Percentiles rank a stretch among this genome's conserved stretches.
Evolutionary conservation across 2,888 invertebrate species (phyloP).

Genomic region (Tenthredo scrophulariae): DNA sequence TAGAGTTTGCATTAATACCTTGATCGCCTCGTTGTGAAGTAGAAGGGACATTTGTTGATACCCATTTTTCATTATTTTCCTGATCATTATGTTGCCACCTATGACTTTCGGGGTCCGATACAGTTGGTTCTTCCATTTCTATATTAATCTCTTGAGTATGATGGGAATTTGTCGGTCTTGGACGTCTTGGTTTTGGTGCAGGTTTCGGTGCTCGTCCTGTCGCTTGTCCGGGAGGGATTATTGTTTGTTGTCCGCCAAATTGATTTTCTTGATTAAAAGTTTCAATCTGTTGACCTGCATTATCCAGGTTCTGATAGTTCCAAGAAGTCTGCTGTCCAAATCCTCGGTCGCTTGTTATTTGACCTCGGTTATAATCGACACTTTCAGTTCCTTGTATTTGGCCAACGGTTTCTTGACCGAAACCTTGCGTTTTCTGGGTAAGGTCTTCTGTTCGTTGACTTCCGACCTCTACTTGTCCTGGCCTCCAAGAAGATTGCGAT

Average conservation of each 20-base stretch:
- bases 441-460: slow-evolving; percentile 55
- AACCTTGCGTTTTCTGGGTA: slow-evolving; percentile 65
- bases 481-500: slow-evolving; percentile 64
- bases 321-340: slow-evolving; percentile 58
- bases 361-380: slow-evolving; percentile 54
- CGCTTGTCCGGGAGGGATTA: background rate
- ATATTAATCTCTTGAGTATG: slow-evolving; percentile 31
- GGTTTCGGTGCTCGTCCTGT: slow-evolving; percentile 57
- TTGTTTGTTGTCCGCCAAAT: slow-evolving; percentile 36
- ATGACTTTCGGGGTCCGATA: slow-evolving; percentile 54
- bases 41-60: background rate
- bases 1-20: background rate
- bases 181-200: slow-evolving; percentile 63
- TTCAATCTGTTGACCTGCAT: slow-evolving; percentile 56
- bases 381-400: slow-evolving; percentile 62
- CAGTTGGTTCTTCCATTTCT: slow-evolving; percentile 30
- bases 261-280: slow-evolving; percentile 55
- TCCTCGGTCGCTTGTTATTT: slow-evolving; percentile 55
- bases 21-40: slow-evolving; percentile 19
- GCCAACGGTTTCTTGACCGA: slow-evolving; percentile 69
- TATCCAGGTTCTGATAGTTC: slow-evolving; percentile 59
- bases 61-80: background rate
- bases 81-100: slow-evolving; percentile 3
- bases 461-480: slow-evolving; percentile 63
- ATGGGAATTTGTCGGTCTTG: slow-evolving; percentile 10